These are phyloP conservation scores for Myripristis jacobus DNA, from an alignment of 2,797 vertebrate species.

Conservation along the genomic window DNA sequence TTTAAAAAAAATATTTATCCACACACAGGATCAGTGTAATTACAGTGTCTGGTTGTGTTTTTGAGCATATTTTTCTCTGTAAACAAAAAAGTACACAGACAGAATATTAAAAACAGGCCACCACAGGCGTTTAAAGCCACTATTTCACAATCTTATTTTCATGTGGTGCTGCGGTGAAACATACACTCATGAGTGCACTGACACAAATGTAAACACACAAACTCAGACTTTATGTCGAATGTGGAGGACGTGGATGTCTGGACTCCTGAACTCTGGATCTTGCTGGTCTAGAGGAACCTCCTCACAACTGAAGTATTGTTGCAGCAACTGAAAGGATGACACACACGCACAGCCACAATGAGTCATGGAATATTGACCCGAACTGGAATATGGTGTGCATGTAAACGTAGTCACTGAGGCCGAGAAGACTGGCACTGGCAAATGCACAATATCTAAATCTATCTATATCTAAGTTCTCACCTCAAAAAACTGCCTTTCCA, in stretches of 20 bases:
- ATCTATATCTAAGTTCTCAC: constrained; percentile 78
- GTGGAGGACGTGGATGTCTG: constrained; percentile 93
- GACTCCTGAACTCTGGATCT: constrained; percentile 92
- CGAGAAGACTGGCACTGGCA: not conserved
- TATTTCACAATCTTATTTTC: constrained; percentile 7
- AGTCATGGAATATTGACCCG: too few species aligned
- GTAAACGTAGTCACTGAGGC: not conserved
- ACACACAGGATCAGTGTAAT: not conserved
- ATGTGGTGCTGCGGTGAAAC: not conserved
- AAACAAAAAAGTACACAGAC: constrained; percentile 13
- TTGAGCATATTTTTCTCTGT: not conserved
- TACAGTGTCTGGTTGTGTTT: constrained; percentile 11
- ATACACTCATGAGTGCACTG: not conserved
- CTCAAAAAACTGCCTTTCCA: constrained; percentile 93
- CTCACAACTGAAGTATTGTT: constrained; percentile 89
- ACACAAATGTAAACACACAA: constrained; percentile 13
- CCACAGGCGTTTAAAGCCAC: constrained; percentile 4
- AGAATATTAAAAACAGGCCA: not conserved
- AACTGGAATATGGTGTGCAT: too few species aligned
- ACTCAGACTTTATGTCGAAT: constrained; percentile 66
- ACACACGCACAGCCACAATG: constrained; percentile 25
- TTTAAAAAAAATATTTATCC: not conserved
- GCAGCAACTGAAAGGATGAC: constrained; percentile 85
- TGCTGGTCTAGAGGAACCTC: constrained; percentile 90
- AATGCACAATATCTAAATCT: not conserved